These are phyloP conservation scores for Porites rus DNA, from an alignment of 92 coral and sea anemone species.

Conservation along the genomic window DNA sequence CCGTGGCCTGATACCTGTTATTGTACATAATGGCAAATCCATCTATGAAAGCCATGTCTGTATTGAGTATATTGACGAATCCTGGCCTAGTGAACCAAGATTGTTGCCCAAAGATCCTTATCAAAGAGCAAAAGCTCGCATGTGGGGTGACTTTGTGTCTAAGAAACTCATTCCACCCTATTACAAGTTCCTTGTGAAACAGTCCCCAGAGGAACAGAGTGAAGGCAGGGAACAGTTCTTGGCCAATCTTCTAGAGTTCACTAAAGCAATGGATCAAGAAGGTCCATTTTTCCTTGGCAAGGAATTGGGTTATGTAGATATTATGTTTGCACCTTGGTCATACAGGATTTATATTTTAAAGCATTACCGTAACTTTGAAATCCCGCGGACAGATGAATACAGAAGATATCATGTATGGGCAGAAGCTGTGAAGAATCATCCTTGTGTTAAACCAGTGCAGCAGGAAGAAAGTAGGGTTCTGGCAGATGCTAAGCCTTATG, in stretches of 20 bases:
- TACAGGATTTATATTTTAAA: constrained; percentile 60
- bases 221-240: constrained; percentile 63
- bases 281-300: constrained; percentile 77
- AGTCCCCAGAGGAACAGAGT: constrained; percentile 63
- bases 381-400: constrained; percentile 69
- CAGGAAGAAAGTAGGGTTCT: constrained; percentile 34
- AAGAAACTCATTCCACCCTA: constrained; percentile 71
- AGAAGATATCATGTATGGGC: constrained; percentile 75
- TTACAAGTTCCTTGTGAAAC: constrained; percentile 64
- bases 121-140: constrained; percentile 77
- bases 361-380: constrained; percentile 72
- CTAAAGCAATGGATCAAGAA: constrained; percentile 73
- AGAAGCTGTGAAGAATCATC: constrained; percentile 67
- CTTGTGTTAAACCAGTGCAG: constrained; percentile 55
- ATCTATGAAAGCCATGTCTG: constrained; percentile 81
- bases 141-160: constrained; percentile 84
- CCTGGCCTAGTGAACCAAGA: constrained; percentile 51
- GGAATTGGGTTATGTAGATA: constrained; percentile 75
- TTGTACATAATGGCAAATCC: constrained; percentile 59
- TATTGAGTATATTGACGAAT: constrained; percentile 81
- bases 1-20: constrained; percentile 75
- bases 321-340: constrained; percentile 82
- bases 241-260: constrained; percentile 55
- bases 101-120: constrained; percentile 77
- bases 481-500: constrained; percentile 34